Conservation (phyloP, 2,113 vertebrate genomes). For the Nipponia nippon region DNA sequence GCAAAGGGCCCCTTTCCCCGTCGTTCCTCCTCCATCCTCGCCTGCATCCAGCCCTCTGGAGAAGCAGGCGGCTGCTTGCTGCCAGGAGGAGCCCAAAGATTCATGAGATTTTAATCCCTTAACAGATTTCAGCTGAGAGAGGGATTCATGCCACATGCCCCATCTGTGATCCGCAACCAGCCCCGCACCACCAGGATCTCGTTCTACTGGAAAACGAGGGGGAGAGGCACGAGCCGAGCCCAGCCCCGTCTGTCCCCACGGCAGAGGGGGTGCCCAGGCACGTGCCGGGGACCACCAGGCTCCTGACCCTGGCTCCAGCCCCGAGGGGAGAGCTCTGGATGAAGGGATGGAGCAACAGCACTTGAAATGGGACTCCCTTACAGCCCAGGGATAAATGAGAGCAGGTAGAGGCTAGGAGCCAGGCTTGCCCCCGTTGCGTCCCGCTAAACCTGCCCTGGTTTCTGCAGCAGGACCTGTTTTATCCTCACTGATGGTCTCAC, state of each 20-base stretch:
- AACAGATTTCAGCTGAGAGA: conserved; percentile 4
- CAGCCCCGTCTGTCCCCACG: rapidly evolving
- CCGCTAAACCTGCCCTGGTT: neutral
- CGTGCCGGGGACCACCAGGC: neutral
- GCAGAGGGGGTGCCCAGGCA: neutral
- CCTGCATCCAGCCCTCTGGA: neutral
- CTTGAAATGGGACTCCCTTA: neutral
- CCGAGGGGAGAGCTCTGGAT: neutral
- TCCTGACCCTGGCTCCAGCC: neutral
- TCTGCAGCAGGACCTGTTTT: neutral
- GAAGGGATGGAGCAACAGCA: neutral
- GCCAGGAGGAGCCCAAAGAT: neutral
- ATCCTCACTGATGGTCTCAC: neutral
- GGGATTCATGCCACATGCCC: neutral
- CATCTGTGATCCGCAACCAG: neutral
- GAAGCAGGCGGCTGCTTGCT: neutral
- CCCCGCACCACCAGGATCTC: rapidly evolving
- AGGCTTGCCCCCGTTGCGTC: neutral
- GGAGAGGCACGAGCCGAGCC: rapidly evolving
- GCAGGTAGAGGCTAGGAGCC: neutral
- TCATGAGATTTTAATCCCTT: neutral
- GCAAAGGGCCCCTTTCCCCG: neutral
- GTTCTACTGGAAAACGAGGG: neutral
- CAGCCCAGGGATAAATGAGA: neutral
- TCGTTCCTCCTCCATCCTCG: neutral